These are phyloP conservation scores for Chrysoperla carnea DNA, from an alignment of 1,140 invertebrate genomes.

Conservation along the genomic window DNA sequence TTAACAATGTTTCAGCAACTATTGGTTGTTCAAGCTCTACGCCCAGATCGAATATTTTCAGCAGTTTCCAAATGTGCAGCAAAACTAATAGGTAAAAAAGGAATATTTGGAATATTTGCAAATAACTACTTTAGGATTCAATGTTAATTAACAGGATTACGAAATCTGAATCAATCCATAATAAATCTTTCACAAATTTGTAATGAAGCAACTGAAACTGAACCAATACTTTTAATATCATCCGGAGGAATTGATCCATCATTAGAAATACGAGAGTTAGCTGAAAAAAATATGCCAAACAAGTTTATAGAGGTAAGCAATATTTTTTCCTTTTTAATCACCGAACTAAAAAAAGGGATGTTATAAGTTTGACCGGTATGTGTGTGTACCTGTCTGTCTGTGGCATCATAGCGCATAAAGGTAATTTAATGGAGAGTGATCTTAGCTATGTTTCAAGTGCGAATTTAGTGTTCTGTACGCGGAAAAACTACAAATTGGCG, in stretches of 20 bases:
- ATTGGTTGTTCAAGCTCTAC: constrained; percentile 60
- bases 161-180: constrained; percentile 39
- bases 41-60: constrained; percentile 63
- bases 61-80: constrained; percentile 53
- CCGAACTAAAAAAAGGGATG: background rate
- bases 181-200: constrained; percentile 39
- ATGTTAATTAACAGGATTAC: constrained; percentile 24
- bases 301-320: constrained; percentile 35
- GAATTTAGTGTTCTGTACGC: no score
- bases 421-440: no score
- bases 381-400: no score
- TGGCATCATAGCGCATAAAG: no score
- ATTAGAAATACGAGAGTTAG: constrained; percentile 49
- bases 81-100: constrained; percentile 40
- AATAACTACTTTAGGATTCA: background rate
- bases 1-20: constrained; percentile 67
- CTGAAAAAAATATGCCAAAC: constrained; percentile 28
- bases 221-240: constrained; percentile 62
- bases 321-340: background rate
- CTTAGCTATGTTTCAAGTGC: no score
- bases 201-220: constrained; percentile 32
- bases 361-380: no score
- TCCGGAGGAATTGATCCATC: constrained; percentile 69
- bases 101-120: background rate
- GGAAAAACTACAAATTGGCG: no score